Evolutionary conservation across 2,888 invertebrate species (phyloP).

Genomic region (Machimus rusticus): DNA sequence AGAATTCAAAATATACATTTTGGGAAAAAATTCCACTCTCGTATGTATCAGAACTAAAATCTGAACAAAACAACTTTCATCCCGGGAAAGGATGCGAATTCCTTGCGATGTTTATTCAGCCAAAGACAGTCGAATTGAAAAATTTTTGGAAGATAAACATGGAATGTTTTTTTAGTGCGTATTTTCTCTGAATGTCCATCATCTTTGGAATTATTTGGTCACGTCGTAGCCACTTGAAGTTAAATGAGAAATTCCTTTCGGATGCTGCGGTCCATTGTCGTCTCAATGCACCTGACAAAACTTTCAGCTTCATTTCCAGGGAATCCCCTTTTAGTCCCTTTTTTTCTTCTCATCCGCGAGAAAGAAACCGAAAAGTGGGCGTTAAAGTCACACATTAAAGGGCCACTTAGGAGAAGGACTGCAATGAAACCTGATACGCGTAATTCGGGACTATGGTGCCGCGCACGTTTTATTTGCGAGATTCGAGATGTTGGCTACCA

Average conservation of each 20-base stretch:
- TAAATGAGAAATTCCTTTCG: neutral
- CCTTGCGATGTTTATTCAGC: conserved; percentile 7
- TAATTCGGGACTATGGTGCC: neutral
- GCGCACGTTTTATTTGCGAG: conserved; percentile 1
- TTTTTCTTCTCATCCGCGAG: neutral
- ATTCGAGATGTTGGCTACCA: neutral
- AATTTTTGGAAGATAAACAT: conserved; percentile 16
- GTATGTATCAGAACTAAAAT: neutral
- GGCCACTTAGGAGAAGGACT: neutral
- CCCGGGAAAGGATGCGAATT: conserved; percentile 21
- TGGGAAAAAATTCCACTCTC: neutral
- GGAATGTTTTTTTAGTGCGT: neutral
- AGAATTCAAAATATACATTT: neutral
- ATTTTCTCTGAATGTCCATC: conserved; percentile 4
- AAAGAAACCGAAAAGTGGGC: neutral
- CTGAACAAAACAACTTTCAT: neutral
- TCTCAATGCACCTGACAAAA: conserved; percentile 15
- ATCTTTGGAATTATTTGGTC: neutral
- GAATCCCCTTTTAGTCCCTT: neutral
- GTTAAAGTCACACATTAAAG: conserved; percentile 19
- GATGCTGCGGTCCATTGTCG: neutral
- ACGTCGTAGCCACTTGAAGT: neutral
- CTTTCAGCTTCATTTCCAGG: neutral
- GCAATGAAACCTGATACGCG: conserved; percentile 12
- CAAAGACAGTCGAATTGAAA: conserved; percentile 10